Evolutionary conservation across 2,888 invertebrate genomes (phyloP).

Genomic region (Lasius fuliginosus): DNA sequence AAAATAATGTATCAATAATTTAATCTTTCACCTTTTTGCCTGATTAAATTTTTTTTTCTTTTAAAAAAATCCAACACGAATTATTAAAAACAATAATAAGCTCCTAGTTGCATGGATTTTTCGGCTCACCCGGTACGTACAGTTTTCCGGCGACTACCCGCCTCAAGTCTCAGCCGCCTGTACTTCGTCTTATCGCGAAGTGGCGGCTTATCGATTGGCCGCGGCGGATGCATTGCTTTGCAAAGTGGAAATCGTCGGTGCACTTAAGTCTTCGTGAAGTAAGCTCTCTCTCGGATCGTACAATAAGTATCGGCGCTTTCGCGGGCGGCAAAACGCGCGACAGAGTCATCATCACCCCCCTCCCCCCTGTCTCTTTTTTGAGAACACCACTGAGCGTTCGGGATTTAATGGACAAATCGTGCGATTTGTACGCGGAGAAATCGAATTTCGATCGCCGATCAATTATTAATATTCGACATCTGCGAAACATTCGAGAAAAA

Average conservation of each 20-base stretch:
- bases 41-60: not conserved
- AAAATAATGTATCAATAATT: not conserved
- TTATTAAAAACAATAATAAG: not conserved
- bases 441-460: conserved; percentile 40
- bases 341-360: not conserved
- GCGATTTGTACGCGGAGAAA: conserved; percentile 48
- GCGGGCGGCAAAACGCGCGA: conserved; percentile 34
- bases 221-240: conserved; percentile 64
- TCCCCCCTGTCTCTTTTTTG: not conserved
- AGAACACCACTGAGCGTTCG: not conserved
- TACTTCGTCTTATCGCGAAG: conserved; percentile 65
- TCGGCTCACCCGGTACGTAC: conserved; percentile 25
- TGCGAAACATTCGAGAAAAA: not conserved
- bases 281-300: conserved; percentile 40
- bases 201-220: conserved; percentile 65
- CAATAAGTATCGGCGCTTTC: conserved; percentile 55
- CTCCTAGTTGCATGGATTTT: not conserved
- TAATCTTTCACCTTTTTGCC: not conserved
- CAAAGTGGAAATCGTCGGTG: conserved; percentile 64
- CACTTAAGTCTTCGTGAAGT: conserved; percentile 55
- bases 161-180: conserved; percentile 43
- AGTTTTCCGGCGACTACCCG: conserved; percentile 39
- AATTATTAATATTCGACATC: conserved; percentile 33
- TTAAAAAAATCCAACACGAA: not conserved
- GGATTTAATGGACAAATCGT: conserved; percentile 48